Base-by-base conservation (phyloP, 2,888 invertebrate species). In the Spodoptera littoralis region DNA sequence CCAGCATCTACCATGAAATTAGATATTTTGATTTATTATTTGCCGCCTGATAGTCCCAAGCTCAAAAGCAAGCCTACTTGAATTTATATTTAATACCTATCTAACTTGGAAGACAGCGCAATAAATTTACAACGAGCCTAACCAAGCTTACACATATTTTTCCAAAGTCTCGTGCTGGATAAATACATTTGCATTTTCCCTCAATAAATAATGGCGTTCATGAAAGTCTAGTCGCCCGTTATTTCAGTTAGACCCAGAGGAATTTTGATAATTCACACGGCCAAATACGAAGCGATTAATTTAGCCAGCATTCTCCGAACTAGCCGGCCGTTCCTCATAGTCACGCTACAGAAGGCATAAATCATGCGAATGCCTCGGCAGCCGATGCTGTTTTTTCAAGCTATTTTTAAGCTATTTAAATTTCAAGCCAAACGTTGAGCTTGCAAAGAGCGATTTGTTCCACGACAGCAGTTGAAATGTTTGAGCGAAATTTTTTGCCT, bases 281-380 rank as follows among this genome's bases (percentile, higher is more conserved):
- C 82, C 80, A 85, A 85, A 84, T 86, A 81, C 84, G 82, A 85
- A 82, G 84, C 89, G 88, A 91, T 91, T 91, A 90, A 91, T 91
- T 91, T 88, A 78, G 80, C 80, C 77, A 84, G 87, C 88, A 89
- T 90, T 88, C 86, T 84, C 85, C 84, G 87, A 88, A 90, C 87
- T 88, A 87, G 81, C 83, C 74, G 79, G 85, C 82, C 85, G 85
- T 85, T 85, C 83, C 82, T 82, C 62, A 82, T 72, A 90, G 90
- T 88, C 90, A 90, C 90, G 90, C 88, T 83, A 89, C 81, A 83
- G 76, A 75, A 83, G 78, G 81, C 81, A 88, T 89, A 90, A 90
- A 90, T 91, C 90, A 91, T 90, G 86, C 79, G 81, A 86, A 82
- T 81, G 74, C 79, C 76, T 76, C 74, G 75, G 72, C 77, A 78